Percentiles rank a stretch among this genome's conserved stretches.
These are phyloP conservation scores for Drosophila kohkoa DNA, from an alignment of 1,140 invertebrate genomes.

Conservation along the genomic window DNA sequence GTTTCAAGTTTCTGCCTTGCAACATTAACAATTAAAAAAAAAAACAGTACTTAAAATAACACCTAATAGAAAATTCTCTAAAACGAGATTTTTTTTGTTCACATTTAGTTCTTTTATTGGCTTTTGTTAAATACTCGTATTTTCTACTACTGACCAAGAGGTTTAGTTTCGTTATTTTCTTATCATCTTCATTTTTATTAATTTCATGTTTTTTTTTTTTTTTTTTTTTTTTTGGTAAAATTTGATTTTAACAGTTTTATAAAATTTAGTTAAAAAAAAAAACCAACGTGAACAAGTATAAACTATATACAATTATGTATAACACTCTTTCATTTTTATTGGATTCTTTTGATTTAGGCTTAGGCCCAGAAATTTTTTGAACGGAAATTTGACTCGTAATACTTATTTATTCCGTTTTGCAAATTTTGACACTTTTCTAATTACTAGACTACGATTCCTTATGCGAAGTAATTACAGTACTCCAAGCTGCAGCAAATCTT, in stretches of 20 bases:
- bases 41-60: slow-evolving; percentile 19
- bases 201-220: not conserved
- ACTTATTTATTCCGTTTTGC: not conserved
- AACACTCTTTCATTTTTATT: slow-evolving; percentile 36
- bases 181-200: not conserved
- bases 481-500: not conserved
- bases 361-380: slow-evolving; percentile 52
- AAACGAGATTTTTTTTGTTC: slow-evolving; percentile 71
- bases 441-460: not conserved
- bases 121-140: slow-evolving; percentile 24
- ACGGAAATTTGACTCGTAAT: slow-evolving; percentile 4
- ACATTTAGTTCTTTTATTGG: slow-evolving; percentile 46
- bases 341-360: slow-evolving; percentile 28
- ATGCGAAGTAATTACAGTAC: not conserved
- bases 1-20: slow-evolving; percentile 20
- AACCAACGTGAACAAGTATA: slow-evolving; percentile 38
- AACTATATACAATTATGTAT: slow-evolving; percentile 54
- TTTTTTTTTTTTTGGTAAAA: slow-evolving; percentile 54
- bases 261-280: slow-evolving; percentile 59
- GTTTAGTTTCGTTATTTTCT: slow-evolving; percentile 11
- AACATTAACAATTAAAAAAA: slow-evolving; percentile 34
- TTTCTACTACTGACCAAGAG: slow-evolving; percentile 40
- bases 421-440: slow-evolving; percentile 2
- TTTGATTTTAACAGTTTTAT: slow-evolving; percentile 74
- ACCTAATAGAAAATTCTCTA: slow-evolving; percentile 63